Percentiles rank a stretch among this genome's conserved stretches.
Conservation (phyloP, 2,113 vertebrate species). For the Callocephalon fimbriatum region DNA sequence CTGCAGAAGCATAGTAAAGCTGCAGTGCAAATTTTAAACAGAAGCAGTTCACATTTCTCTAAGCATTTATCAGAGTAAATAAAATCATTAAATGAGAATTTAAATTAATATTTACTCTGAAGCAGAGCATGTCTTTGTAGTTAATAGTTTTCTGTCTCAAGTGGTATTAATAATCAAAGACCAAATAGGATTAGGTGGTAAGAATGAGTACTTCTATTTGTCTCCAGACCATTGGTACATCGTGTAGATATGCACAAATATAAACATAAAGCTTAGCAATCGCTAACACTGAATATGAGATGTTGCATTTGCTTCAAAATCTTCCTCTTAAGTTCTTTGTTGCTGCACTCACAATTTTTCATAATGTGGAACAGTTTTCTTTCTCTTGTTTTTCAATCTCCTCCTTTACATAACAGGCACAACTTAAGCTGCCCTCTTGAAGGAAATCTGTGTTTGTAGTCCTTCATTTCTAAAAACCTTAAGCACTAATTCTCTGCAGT, state of each 20-base stretch:
- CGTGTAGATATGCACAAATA: not conserved
- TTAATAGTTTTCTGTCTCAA: not conserved
- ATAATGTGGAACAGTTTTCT: not conserved
- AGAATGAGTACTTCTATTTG: not conserved
- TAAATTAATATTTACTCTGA: conserved; percentile 21
- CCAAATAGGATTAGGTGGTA: not conserved
- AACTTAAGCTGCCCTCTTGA: not conserved
- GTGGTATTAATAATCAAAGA: not conserved
- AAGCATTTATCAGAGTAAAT: not conserved
- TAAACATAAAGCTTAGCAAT: not conserved
- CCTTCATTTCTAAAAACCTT: not conserved
- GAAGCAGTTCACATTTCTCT: not conserved
- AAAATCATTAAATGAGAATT: conserved; percentile 18
- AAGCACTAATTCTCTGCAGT: not conserved
- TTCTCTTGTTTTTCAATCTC: not conserved
- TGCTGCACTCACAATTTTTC: not conserved
- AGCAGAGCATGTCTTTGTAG: not conserved
- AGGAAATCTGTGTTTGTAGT: not conserved
- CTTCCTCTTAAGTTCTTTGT: not conserved
- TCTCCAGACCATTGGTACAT: not conserved
- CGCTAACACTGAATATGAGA: not conserved
- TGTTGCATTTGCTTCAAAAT: not conserved
- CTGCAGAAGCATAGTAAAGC: not conserved
- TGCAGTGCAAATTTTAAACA: not conserved
- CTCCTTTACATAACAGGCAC: not conserved